Percentiles rank a stretch among this genome's conserved stretches.
Evolutionary conservation across 2,888 invertebrate genomes (phyloP).

Genomic region (Coelinius sp.): DNA sequence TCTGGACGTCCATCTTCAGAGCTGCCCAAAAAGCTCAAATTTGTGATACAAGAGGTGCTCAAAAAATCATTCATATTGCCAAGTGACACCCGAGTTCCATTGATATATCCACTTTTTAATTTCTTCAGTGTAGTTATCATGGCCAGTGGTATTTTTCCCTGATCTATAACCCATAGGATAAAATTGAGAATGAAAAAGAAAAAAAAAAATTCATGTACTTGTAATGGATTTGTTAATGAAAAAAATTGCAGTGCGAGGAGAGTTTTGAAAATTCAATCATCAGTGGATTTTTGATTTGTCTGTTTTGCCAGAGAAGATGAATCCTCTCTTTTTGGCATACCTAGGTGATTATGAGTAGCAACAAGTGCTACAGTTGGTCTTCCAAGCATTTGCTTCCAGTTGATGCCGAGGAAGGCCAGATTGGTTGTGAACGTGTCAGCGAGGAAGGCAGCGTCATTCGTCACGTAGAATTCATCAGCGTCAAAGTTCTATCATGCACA

Average conservation of each 20-base stretch:
- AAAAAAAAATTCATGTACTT: not conserved
- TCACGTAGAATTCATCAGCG: conserved; percentile 96
- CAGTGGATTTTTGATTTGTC: not conserved
- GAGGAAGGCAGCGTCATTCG: conserved; percentile 94
- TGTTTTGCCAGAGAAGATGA: conserved; percentile 1
- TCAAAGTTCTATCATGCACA: conserved; percentile 84
- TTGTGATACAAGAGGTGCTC: conserved; percentile 97
- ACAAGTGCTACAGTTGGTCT: conserved; percentile 94
- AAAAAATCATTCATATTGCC: conserved; percentile 96
- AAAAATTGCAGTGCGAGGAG: not conserved
- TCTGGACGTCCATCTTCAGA: conserved; percentile 94
- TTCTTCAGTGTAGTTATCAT: conserved; percentile 99
- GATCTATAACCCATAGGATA: conserved; percentile 74
- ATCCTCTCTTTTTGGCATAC: conserved; percentile 73
- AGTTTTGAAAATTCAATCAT: not conserved
- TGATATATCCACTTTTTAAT: conserved; percentile 97
- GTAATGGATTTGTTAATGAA: not conserved
- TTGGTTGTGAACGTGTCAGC: conserved; percentile 95
- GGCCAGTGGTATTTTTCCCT: conserved; percentile 91
- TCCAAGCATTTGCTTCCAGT: conserved; percentile 97
- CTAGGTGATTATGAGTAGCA: conserved; percentile 87
- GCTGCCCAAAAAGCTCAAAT: conserved; percentile 94
- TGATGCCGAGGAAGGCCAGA: conserved; percentile 94
- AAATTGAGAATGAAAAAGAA: not conserved
- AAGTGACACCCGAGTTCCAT: conserved; percentile 96